Conservation (phyloP, 2,797 vertebrate genomes). For the Threskiornis aethiopicus region DNA sequence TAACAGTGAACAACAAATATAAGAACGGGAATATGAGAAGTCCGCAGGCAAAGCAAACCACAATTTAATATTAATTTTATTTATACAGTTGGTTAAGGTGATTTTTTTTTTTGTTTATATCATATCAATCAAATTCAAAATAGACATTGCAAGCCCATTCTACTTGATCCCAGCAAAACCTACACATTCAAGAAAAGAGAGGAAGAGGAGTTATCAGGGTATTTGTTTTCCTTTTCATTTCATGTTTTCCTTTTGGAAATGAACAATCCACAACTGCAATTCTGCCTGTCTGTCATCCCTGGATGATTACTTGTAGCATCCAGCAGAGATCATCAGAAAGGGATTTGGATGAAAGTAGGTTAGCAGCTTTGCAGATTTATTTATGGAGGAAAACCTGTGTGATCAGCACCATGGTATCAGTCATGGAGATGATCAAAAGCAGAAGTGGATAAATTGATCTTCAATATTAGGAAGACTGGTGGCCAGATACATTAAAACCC, state of each 20-base stretch:
- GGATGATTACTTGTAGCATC: background rate
- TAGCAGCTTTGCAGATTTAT: background rate
- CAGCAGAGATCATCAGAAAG: background rate
- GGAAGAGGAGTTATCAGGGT: rapidly evolving
- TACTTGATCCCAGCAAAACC: background rate
- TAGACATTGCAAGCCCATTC: background rate
- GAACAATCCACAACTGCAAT: background rate
- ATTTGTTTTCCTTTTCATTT: background rate
- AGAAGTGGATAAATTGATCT: background rate
- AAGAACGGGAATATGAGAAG: background rate
- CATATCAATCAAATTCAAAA: background rate
- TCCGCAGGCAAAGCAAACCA: background rate
- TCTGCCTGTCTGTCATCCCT: background rate
- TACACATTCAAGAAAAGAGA: background rate
- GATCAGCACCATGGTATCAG: background rate
- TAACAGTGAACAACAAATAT: background rate
- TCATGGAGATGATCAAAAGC: background rate
- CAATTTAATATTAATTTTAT: background rate
- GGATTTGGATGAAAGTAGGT: background rate
- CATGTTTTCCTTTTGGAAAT: background rate
- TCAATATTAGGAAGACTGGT: background rate
- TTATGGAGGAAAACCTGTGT: background rate
- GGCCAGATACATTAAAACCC: background rate
- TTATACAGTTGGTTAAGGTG: background rate
- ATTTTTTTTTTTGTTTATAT: background rate